phyloP scores from a whole-genome alignment of 2,113 vertebrate genomes.

The Bubo bubo region DNA sequence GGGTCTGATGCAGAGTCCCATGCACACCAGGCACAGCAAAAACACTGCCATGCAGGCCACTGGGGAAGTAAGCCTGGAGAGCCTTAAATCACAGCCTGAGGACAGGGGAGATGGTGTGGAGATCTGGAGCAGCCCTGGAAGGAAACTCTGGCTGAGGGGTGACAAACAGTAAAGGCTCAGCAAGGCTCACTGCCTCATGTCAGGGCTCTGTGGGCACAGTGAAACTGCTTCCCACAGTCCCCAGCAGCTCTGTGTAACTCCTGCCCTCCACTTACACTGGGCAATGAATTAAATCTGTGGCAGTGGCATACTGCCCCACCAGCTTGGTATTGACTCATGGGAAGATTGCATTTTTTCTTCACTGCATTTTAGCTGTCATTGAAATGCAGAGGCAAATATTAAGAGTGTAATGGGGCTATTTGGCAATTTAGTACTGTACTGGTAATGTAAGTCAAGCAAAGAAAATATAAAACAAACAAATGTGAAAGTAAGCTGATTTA shows the following conservation, averaged over 20 bases:
- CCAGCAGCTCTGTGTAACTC: not conserved
- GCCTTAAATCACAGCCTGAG: not conserved
- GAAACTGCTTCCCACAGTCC: not conserved
- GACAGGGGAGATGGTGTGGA: not conserved
- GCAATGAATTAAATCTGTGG: not conserved
- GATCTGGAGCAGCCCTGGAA: not conserved
- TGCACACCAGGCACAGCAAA: not conserved
- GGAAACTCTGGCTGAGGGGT: not conserved
- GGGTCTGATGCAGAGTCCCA: not conserved
- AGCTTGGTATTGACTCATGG: not conserved
- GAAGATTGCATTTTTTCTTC: not conserved
- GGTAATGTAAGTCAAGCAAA: slow-evolving; percentile 27
- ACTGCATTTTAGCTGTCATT: not conserved
- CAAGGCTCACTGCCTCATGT: not conserved
- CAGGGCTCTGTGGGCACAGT: no score
- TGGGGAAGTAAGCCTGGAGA: not conserved
- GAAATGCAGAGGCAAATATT: slow-evolving; percentile 20
- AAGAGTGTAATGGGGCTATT: not conserved
- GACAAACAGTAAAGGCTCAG: not conserved
- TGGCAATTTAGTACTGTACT: not conserved
- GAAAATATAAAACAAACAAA: not conserved
- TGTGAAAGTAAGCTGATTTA: not conserved
- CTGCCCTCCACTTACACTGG: not conserved
- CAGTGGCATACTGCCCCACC: not conserved
- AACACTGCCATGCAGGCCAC: not conserved